Evolutionary conservation across 2,113 vertebrate genomes (phyloP).

Genomic region (Centropristis striata): DNA sequence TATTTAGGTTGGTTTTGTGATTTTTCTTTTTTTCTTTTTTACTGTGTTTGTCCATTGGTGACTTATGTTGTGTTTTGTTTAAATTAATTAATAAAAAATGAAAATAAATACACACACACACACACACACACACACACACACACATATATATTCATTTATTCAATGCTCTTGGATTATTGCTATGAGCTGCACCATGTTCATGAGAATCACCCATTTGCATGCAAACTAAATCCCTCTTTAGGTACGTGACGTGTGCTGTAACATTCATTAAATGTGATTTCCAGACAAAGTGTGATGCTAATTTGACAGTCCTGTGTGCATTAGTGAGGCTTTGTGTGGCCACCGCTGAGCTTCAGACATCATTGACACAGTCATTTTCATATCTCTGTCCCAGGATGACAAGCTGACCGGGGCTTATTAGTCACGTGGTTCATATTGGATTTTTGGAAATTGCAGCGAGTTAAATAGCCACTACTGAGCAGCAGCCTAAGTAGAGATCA

Average conservation of each 20-base stretch:
- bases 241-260: not conserved
- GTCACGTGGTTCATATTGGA: constrained; percentile 15
- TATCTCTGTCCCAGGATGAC: constrained; percentile 19
- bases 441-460: constrained; percentile 10
- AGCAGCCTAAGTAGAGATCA: constrained; percentile 11
- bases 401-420: not conserved
- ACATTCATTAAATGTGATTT: not conserved
- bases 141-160: no score
- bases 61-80: no score
- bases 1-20: no score
- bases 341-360: not conserved
- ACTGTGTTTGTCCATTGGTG: no score
- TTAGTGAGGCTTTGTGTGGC: constrained; percentile 15
- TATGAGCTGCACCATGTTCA: no score
- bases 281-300: not conserved
- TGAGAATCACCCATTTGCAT: no score
- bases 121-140: no score
- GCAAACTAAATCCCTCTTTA: no score
- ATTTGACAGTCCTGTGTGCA: not conserved
- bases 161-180: no score
- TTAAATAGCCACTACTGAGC: constrained; percentile 8
- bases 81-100: no score
- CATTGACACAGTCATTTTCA: constrained; percentile 22
- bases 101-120: no score
- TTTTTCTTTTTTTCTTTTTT: no score